Evolutionary conservation across 1,140 invertebrate species (phyloP).

Genomic region (Cydia pomonella): DNA sequence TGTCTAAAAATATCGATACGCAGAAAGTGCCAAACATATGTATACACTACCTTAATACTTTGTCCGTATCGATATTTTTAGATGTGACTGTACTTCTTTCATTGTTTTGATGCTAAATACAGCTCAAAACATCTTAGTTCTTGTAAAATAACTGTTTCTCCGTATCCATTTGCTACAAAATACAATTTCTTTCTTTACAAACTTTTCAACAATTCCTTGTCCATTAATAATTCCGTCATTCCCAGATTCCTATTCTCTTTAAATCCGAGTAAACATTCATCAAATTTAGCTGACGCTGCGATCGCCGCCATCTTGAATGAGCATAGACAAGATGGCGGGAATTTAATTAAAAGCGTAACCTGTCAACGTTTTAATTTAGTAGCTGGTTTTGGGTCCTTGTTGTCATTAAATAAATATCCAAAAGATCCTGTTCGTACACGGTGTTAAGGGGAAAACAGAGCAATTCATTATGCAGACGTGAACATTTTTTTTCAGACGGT

Average conservation of each 20-base stretch:
- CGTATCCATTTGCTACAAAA: background rate
- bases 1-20: too few species aligned
- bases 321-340: constrained; percentile 12
- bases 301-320: constrained; percentile 17
- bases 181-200: background rate
- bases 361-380: constrained; percentile 17
- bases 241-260: constrained; percentile 13
- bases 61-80: too few species aligned
- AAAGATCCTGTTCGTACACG: background rate
- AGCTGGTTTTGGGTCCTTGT: constrained; percentile 1
- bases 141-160: background rate
- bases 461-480: too few species aligned
- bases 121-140: too few species aligned
- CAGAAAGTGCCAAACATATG: too few species aligned
- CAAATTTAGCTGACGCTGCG: constrained; percentile 4
- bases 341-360: constrained; percentile 12
- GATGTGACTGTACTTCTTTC: too few species aligned
- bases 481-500: too few species aligned
- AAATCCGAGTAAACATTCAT: constrained; percentile 21
- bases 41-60: too few species aligned
- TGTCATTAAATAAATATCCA: background rate
- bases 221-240: constrained; percentile 31
- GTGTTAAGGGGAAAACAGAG: background rate
- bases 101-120: too few species aligned
- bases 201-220: constrained; percentile 20